These are phyloP conservation scores for Prosopocoilus inquinatus DNA, from an alignment of 2,888 invertebrate genomes.

Conservation along the genomic window DNA sequence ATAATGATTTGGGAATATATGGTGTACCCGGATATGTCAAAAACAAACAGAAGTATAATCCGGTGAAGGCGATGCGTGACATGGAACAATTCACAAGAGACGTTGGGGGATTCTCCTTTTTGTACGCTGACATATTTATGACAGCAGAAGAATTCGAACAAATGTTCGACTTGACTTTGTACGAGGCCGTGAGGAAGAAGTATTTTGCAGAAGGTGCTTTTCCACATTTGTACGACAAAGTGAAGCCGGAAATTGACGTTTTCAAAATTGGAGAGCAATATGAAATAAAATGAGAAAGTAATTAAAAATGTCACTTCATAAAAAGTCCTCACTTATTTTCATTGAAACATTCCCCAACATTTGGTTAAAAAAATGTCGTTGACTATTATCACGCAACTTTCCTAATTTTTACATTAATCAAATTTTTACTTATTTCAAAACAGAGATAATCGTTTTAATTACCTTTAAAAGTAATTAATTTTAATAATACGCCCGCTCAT, in stretches of 20 bases:
- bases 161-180: constrained; percentile 68
- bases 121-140: constrained; percentile 73
- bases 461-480: too few species aligned
- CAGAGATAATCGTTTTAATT: too few species aligned
- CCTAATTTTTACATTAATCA: too few species aligned
- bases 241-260: constrained; percentile 66
- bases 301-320: too few species aligned
- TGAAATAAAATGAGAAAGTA: constrained; percentile 17
- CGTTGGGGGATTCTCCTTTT: constrained; percentile 66
- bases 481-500: too few species aligned
- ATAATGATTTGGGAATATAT: constrained; percentile 69
- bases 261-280: constrained; percentile 55
- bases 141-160: constrained; percentile 60
- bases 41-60: constrained; percentile 58
- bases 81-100: constrained; percentile 70
- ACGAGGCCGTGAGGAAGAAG: constrained; percentile 60
- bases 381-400: too few species aligned
- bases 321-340: too few species aligned
- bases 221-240: constrained; percentile 66
- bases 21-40: constrained; percentile 67
- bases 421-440: too few species aligned
- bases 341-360: too few species aligned
- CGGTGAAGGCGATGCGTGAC: constrained; percentile 63
- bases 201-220: constrained; percentile 61
- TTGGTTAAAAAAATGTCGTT: too few species aligned